phyloP scores from a whole-genome alignment of 2,113 vertebrate genomes.

The Gallinago undulata region DNA sequence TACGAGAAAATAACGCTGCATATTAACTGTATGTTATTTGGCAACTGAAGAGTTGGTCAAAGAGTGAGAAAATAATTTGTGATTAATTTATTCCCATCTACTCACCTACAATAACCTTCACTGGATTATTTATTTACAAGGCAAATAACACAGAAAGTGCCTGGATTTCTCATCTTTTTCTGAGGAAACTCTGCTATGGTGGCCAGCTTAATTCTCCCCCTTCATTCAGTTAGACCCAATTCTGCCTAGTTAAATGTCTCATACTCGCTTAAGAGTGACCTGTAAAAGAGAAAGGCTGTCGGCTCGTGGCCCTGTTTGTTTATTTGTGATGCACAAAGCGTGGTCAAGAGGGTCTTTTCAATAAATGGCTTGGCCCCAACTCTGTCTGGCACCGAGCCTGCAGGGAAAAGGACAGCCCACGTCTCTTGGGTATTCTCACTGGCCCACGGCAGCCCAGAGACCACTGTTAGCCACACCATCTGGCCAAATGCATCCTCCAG shows the following conservation, averaged over 20 bases:
- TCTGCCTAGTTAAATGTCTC: not conserved
- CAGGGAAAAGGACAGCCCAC: not conserved
- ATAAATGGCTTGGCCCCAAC: not conserved
- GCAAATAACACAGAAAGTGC: not conserved
- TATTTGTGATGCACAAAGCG: not conserved
- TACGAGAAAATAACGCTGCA: not conserved
- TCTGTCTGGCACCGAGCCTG: not conserved
- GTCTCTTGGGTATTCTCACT: not conserved
- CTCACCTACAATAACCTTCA: not conserved
- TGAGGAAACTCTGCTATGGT: not conserved
- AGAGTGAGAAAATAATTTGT: not conserved
- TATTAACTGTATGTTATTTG: not conserved
- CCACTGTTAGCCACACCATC: not conserved
- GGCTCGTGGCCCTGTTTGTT: not conserved
- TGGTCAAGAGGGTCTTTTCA: not conserved
- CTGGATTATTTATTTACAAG: not conserved
- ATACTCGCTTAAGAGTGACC: not conserved
- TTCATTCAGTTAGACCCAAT: not conserved
- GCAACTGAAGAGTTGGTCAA: not conserved
- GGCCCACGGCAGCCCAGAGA: not conserved
- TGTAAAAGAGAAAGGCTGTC: not conserved
- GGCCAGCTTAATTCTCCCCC: not conserved
- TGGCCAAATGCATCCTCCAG: not conserved
- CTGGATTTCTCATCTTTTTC: not conserved
- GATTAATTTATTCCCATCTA: not conserved